A percentile compares a stretch with the other conserved stretches of the same genome.
These are phyloP conservation scores for Nyctibius grandis DNA, from an alignment of 2,797 vertebrate genomes.

Conservation along the genomic window DNA sequence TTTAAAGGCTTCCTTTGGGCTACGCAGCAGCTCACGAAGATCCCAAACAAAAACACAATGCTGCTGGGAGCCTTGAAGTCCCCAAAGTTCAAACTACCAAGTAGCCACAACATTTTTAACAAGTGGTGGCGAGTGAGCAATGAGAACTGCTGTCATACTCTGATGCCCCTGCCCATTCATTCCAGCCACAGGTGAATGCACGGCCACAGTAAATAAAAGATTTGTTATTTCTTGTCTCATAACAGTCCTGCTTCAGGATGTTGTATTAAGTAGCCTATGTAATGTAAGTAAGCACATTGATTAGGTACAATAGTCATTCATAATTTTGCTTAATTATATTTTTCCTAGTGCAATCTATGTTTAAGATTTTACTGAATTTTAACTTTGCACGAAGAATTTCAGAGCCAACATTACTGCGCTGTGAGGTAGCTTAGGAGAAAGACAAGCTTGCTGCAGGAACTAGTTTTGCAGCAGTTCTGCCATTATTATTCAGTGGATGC, in stretches of 20 bases:
- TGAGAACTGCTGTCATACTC: neutral
- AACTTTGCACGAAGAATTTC: neutral
- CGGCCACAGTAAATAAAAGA: fast-evolving
- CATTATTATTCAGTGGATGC: neutral
- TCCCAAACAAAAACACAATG: neutral
- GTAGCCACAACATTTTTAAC: neutral
- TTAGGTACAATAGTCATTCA: neutral
- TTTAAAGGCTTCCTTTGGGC: neutral
- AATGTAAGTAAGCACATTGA: fast-evolving
- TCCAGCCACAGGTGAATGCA: neutral
- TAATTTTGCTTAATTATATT: neutral
- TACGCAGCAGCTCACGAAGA: neutral
- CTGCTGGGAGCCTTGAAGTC: neutral
- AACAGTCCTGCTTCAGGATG: neutral
- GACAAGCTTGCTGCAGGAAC: neutral
- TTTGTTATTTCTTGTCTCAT: neutral
- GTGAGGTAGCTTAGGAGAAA: neutral
- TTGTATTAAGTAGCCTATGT: neutral
- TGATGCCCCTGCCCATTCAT: fast-evolving
- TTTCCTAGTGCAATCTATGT: neutral
- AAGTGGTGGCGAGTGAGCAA: neutral
- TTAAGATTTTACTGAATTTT: neutral
- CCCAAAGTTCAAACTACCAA: neutral
- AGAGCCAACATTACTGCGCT: neutral
- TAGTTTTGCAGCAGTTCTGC: neutral